Percentiles rank a stretch among this genome's conserved stretches.
Conservation (phyloP, 2,888 invertebrate genomes). For the Hecatera dysodea region DNA sequence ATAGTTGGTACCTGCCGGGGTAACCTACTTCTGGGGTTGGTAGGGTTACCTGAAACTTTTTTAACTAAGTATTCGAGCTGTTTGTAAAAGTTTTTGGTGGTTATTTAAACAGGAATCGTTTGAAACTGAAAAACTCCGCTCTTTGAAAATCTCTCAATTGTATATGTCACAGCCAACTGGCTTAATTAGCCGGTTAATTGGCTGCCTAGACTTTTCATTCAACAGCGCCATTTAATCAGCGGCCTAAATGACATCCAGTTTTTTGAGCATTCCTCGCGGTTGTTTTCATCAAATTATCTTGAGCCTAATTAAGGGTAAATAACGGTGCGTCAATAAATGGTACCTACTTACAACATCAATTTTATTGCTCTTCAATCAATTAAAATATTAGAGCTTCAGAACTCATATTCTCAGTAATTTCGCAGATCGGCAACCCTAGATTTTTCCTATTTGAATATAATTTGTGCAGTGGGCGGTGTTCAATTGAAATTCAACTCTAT, state of each 20-base stretch:
- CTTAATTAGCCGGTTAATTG: too few relatives aligned
- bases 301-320: too few relatives aligned
- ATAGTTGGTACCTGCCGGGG: conserved; percentile 72
- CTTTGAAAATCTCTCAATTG: too few relatives aligned
- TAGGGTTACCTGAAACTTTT: conserved; percentile 47
- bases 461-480: conserved; percentile 34
- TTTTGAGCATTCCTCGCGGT: too few relatives aligned
- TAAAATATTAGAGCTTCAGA: conserved; percentile 55
- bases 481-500: conserved; percentile 35
- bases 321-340: too few relatives aligned
- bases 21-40: conserved; percentile 60
- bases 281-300: too few relatives aligned
- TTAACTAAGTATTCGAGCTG: not conserved
- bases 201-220: too few relatives aligned
- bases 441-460: conserved; percentile 61
- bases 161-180: too few relatives aligned
- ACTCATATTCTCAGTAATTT: conserved; percentile 54
- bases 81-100: not conserved
- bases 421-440: conserved; percentile 62
- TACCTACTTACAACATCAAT: conserved; percentile 1
- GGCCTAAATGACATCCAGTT: too few relatives aligned
- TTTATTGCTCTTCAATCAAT: conserved; percentile 41
- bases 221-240: too few relatives aligned
- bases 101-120: too few relatives aligned
- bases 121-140: too few relatives aligned